These are phyloP conservation scores for Leptodirus hochenwartii DNA, from an alignment of 2,888 invertebrate species.

Conservation along the genomic window DNA sequence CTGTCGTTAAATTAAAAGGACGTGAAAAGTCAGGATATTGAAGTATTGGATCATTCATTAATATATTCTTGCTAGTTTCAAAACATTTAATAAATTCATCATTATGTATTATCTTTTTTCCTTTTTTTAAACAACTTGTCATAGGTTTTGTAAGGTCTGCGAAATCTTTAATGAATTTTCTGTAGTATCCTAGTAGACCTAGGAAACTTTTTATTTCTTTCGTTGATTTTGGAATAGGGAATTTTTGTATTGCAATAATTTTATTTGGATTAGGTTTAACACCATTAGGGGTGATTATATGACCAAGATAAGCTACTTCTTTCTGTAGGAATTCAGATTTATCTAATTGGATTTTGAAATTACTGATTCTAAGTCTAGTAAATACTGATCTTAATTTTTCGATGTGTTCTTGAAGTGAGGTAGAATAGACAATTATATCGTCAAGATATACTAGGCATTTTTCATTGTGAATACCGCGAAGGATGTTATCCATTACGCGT, in stretches of 20 bases:
- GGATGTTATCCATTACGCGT: constrained; percentile 15
- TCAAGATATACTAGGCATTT: constrained; percentile 21
- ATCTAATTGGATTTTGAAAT: constrained; percentile 12
- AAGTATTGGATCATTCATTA: constrained; percentile 6
- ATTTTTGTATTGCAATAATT: no score
- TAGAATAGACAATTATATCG: constrained; percentile 18
- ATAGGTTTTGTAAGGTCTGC: constrained; percentile 5
- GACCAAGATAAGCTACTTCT: no score
- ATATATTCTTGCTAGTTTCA: constrained; percentile 4
- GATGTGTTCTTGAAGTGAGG: constrained; percentile 13
- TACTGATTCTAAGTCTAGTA: constrained; percentile 8
- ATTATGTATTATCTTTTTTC: no score
- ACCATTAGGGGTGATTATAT: no score
- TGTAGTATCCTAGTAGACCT: no score
- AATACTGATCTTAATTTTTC: constrained; percentile 10
- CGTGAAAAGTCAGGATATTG: constrained; percentile 12
- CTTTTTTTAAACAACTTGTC: constrained; percentile 9
- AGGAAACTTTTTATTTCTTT: no score
- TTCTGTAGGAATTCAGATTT: no score
- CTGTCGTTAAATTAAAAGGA: constrained; percentile 15
- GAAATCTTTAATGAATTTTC: constrained; percentile 8
- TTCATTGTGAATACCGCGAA: constrained; percentile 18
- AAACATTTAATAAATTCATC: constrained; percentile 1
- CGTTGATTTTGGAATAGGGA: no score
- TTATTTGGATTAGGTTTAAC: no score